Evolutionary conservation across 2,797 vertebrate species (phyloP).

Genomic region (Malurus splendens): DNA sequence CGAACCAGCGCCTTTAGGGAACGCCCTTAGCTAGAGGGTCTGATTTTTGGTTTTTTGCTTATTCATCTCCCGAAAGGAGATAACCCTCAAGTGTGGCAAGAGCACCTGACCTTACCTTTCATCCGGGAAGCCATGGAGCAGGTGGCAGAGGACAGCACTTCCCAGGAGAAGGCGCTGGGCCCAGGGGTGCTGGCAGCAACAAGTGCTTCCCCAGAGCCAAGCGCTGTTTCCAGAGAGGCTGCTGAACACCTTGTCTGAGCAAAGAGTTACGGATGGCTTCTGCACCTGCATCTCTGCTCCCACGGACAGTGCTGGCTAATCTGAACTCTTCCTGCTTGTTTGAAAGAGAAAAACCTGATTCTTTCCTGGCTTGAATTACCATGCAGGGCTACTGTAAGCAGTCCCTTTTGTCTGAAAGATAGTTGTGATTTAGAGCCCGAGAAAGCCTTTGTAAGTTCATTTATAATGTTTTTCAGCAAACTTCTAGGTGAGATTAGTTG

Average conservation of each 20-base stretch:
- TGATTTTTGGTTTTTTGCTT: not conserved
- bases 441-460: not conserved
- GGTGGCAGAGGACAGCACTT: not conserved
- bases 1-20: not conserved
- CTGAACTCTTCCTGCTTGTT: not conserved
- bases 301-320: not conserved
- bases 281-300: not conserved
- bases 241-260: accelerated
- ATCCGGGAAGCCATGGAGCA: accelerated
- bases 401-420: not conserved
- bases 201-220: not conserved
- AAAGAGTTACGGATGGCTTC: not conserved
- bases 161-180: not conserved
- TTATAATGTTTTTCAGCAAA: not conserved
- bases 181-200: not conserved
- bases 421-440: not conserved
- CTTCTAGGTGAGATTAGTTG: not conserved
- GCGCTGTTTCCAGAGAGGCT: not conserved
- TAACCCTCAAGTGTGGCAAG: not conserved
- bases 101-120: not conserved
- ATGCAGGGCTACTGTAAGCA: not conserved
- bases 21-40: not conserved
- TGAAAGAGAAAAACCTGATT: not conserved
- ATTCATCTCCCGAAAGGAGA: not conserved
- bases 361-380: not conserved